A percentile compares a stretch with the other conserved stretches of the same genome.
Evolutionary conservation across 2,113 vertebrate species (phyloP).

Genomic region (Galemys pyrenaicus): DNA sequence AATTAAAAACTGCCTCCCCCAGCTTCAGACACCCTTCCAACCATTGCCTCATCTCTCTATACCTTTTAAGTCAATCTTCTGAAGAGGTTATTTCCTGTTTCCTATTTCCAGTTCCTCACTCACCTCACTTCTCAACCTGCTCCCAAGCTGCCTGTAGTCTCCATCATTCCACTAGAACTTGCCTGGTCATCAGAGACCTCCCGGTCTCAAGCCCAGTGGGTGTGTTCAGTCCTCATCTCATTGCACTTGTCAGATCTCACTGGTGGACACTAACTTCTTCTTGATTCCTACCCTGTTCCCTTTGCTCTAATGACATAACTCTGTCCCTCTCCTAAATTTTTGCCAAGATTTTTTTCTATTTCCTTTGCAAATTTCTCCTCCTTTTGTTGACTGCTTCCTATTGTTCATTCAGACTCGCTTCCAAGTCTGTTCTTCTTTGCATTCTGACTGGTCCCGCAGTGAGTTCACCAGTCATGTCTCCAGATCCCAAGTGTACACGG

Average conservation of each 20-base stretch:
- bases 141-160: not conserved
- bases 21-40: not conserved
- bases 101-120: not conserved
- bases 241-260: not conserved
- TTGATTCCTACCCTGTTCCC: not conserved
- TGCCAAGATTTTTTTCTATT: not conserved
- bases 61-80: conserved; percentile 30
- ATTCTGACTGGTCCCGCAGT: not conserved
- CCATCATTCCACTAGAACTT: not conserved
- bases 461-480: not conserved
- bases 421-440: not conserved
- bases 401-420: not conserved
- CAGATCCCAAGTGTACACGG: not conserved
- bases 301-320: not conserved
- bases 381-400: not conserved
- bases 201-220: not conserved
- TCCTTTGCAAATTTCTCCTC: not conserved
- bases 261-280: not conserved
- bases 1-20: not conserved
- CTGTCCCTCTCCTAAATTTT: not conserved
- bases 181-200: not conserved
- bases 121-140: not conserved
- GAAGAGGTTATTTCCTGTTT: not conserved
- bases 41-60: not conserved
- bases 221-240: not conserved